Percentiles rank a stretch among this genome's conserved stretches.
Evolutionary conservation across 2,113 vertebrate genomes (phyloP).

Genomic region (Lota lota): DNA sequence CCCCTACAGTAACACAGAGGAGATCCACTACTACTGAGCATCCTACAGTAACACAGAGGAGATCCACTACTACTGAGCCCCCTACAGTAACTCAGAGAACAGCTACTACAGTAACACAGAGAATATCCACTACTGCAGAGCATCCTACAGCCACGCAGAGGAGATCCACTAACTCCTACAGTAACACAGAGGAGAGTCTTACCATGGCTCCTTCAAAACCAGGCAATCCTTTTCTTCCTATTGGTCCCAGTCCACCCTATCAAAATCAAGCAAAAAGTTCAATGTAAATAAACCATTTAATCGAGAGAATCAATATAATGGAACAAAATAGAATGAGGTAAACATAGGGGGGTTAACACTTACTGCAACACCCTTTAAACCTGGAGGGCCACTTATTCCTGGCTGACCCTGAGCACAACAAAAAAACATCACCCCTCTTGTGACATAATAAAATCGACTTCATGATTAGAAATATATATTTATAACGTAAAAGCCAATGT

Average conservation of each 20-base stretch:
- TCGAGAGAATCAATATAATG: not conserved
- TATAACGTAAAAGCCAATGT: not conserved
- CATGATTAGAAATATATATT: too few species aligned
- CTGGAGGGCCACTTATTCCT: conserved; percentile 64
- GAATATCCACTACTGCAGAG: too few species aligned
- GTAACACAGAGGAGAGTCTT: conserved; percentile 21
- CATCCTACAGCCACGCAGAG: not conserved
- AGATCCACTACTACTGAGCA: too few species aligned
- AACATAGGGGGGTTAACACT: conserved; percentile 26
- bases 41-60: too few species aligned
- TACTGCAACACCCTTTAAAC: conserved; percentile 77
- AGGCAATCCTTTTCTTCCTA: conserved; percentile 66
- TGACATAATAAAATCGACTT: too few species aligned
- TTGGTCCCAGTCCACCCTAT: conserved; percentile 67
- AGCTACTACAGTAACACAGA: too few species aligned
- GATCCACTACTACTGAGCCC: too few species aligned
- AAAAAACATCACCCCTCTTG: not conserved
- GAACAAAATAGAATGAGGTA: not conserved
- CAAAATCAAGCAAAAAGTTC: conserved; percentile 6
- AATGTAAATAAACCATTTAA: not conserved
- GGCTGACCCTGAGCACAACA: conserved; percentile 62
- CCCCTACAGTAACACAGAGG: too few species aligned
- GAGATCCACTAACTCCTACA: not conserved
- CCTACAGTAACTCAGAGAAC: too few species aligned
- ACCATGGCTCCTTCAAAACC: conserved; percentile 77